These are phyloP conservation scores for Caenorhabditis brenneri DNA, from an alignment of 1,140 invertebrate genomes.

Conservation along the genomic window DNA sequence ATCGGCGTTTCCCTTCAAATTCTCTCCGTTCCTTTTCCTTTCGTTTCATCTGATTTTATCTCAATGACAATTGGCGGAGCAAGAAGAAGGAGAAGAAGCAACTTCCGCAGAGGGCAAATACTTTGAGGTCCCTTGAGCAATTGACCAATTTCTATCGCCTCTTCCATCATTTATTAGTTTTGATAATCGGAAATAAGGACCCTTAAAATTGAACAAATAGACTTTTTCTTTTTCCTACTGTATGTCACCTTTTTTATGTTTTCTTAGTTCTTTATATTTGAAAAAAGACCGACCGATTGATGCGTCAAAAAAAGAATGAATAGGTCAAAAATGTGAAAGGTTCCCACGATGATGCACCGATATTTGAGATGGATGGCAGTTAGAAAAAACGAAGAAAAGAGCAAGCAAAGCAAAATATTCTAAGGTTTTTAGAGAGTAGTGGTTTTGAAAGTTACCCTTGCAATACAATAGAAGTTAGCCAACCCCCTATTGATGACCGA, in stretches of 20 bases:
- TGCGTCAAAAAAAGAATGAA: neutral
- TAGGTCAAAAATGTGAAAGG: conserved; percentile 22
- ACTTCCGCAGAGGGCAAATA: conserved; percentile 40
- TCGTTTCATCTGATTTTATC: conserved; percentile 38
- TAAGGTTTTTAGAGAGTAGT: neutral
- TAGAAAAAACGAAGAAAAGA: neutral
- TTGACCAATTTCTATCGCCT: neutral
- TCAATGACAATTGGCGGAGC: conserved; percentile 37
- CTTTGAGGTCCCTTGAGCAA: conserved; percentile 36
- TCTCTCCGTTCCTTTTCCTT: neutral
- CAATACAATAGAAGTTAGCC: too few species aligned
- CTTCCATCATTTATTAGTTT: neutral
- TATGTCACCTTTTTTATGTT: neutral
- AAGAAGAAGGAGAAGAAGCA: neutral
- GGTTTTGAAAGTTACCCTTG: too few species aligned
- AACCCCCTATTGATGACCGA: too few species aligned
- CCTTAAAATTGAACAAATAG: conserved; percentile 9
- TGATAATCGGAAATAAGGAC: conserved; percentile 31
- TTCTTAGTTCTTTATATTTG: neutral
- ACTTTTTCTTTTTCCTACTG: neutral
- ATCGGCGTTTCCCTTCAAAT: neutral
- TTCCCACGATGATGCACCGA: conserved; percentile 41
- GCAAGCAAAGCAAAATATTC: too few species aligned
- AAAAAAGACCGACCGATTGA: neutral
- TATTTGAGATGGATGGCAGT: conserved; percentile 9